Evolutionary conservation across 2,888 invertebrate genomes (phyloP), one percentile per base, ranked within the genome.

Genomic region (Drosophila formosana): DNA sequence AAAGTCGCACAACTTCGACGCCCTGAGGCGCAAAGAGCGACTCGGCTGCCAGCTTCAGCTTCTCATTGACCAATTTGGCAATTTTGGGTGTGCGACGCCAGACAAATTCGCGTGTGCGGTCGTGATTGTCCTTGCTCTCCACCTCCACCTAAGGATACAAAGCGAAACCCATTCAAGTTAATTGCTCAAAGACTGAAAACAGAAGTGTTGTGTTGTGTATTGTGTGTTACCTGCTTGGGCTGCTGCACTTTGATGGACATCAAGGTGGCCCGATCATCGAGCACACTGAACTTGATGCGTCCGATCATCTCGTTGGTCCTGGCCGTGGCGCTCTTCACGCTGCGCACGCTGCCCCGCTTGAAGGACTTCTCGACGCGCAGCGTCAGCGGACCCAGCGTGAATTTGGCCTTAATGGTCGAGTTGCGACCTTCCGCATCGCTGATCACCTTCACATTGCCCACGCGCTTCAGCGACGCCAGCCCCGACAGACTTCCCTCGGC

Each of bases 241-340:
- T 97, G 97, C 69, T 96, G 94, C 57, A 97, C 97, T 90, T 95
- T 95, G 82, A 97, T 97, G 39, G 96, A 96, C 91, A 97, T 96
- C 64, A 97, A 92, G 11, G 96, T 96, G 37, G 97, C 97, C n/a
- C 95, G 95, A 75, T 96, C 96, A 89, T 96, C 95, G 78, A 96
- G 94, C 47, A 97, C 95, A 81, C 95, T 94, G 75, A 97, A 93
- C 86, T 95, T 96, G 65, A 97, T 93, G 91, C 95, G 95, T 32
- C 97, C 97, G 55, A 94, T 94, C 96, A 97, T 97, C 93, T 97
- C 97, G 1, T 96, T 96, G 1, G 97, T 97, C 3, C 96, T 96
- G 0, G 97, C 97, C 0, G 97, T 97, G 1, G 97, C 97, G 79
- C 96, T 97, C 91, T 97, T 95, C 68, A 97, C 93, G 92, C 96